These are phyloP conservation scores for Phrynocephalus versicolor DNA, from an alignment of 2,113 vertebrate genomes.

Conservation along the genomic window DNA sequence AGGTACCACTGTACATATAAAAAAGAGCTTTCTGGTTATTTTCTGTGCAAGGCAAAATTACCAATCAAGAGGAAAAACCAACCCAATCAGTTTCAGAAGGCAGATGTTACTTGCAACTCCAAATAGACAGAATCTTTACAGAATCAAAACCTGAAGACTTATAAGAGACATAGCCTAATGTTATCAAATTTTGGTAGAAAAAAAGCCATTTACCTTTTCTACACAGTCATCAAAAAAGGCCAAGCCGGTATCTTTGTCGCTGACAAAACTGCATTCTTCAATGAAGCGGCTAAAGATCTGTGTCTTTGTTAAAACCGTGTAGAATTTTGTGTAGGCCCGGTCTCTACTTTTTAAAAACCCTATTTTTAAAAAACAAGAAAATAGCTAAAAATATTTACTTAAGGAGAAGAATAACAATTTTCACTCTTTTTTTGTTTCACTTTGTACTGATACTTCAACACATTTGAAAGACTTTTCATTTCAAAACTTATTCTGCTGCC, in stretches of 20 bases:
- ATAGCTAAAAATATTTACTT: neutral
- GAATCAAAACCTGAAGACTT: neutral
- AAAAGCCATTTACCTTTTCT: constrained; percentile 86
- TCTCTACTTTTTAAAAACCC: constrained; percentile 97
- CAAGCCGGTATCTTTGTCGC: constrained; percentile 96
- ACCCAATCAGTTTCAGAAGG: neutral
- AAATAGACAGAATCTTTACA: neutral
- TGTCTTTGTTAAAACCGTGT: constrained; percentile 91
- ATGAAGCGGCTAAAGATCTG: constrained; percentile 99
- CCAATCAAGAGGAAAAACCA: neutral
- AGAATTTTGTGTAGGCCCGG: constrained; percentile 95
- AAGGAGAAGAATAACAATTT: neutral
- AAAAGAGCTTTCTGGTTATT: neutral
- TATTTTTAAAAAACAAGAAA: constrained; percentile 62
- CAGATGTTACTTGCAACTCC: neutral
- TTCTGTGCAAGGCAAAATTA: constrained; percentile 15
- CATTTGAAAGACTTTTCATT: neutral
- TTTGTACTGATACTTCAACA: neutral
- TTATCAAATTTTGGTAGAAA: constrained; percentile 17
- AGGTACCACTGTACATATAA: too few relatives aligned
- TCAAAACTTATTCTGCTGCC: neutral
- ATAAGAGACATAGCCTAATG: neutral
- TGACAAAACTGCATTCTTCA: constrained; percentile 98
- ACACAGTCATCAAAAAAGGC: constrained; percentile 99
- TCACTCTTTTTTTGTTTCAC: neutral